Evolutionary conservation across 1,140 invertebrate species (phyloP).

Genomic region (Diachasma alloeum): DNA sequence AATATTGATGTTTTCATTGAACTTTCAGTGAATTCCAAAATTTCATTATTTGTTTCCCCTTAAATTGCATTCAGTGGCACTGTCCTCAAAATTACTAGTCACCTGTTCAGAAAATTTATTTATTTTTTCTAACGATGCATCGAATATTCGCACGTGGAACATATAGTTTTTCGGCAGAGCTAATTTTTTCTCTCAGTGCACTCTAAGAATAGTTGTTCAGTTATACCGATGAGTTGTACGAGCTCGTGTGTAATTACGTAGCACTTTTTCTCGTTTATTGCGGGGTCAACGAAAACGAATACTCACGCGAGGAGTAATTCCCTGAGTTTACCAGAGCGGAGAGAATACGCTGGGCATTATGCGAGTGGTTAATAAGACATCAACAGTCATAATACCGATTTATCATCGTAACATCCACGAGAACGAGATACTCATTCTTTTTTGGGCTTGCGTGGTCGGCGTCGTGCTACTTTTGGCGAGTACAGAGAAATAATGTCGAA

Average conservation of each 20-base stretch:
- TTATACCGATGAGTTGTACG: neutral
- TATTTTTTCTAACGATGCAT: no score
- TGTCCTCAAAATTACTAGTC: no score
- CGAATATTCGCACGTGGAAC: no score
- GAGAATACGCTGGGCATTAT: neutral
- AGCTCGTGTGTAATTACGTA: neutral
- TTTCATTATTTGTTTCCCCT: no score
- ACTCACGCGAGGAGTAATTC: neutral
- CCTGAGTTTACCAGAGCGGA: neutral
- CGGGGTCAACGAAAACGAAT: neutral
- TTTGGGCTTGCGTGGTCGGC: neutral
- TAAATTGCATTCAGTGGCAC: no score
- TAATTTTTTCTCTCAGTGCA: no score
- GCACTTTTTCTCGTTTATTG: neutral
- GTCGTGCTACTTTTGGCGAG: constrained; percentile 17
- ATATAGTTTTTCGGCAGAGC: no score
- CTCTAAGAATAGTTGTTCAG: no score
- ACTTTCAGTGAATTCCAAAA: no score
- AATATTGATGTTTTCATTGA: no score
- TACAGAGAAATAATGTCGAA: neutral
- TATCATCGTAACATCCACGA: neutral
- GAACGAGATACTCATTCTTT: neutral
- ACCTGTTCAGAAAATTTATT: no score
- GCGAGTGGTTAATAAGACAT: neutral
- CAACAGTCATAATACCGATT: constrained; percentile 20